These are phyloP conservation scores for Loxodonta africana DNA, from an alignment of 2,113 vertebrate species.

Conservation along the genomic window DNA sequence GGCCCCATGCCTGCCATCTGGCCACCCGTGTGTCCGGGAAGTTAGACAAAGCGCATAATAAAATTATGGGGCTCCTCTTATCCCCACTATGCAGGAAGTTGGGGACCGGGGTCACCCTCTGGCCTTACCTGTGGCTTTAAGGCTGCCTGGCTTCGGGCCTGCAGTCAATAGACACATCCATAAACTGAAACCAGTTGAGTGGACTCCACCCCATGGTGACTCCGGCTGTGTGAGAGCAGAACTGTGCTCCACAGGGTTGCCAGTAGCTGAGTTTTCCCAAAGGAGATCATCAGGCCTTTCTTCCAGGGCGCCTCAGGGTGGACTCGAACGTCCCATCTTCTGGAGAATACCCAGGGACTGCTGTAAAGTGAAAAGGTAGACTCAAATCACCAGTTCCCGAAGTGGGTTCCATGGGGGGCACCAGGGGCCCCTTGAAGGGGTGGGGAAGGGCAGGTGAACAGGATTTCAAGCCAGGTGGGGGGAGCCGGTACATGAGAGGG, in stretches of 20 bases:
- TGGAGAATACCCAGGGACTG: too few relatives aligned
- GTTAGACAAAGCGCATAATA: neutral
- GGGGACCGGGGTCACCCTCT: neutral
- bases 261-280: too few relatives aligned
- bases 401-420: neutral
- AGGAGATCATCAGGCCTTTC: too few relatives aligned
- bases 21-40: neutral
- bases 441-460: neutral
- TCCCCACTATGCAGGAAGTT: fast-evolving
- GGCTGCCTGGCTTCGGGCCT: neutral
- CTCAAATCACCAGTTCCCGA: neutral
- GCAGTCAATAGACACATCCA: neutral
- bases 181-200: too few relatives aligned
- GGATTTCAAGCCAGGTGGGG: neutral
- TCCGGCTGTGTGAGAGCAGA: too few relatives aligned
- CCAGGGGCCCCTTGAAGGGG: neutral
- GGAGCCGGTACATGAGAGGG: neutral
- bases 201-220: too few relatives aligned
- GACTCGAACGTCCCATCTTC: too few relatives aligned
- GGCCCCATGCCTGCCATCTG: neutral
- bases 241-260: too few relatives aligned
- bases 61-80: neutral
- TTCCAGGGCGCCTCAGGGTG: too few relatives aligned
- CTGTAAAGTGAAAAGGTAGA: neutral
- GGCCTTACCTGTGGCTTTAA: fast-evolving